Base-by-base conservation (phyloP, 2,888 invertebrate genomes). In the Crocallis elinguaria region DNA sequence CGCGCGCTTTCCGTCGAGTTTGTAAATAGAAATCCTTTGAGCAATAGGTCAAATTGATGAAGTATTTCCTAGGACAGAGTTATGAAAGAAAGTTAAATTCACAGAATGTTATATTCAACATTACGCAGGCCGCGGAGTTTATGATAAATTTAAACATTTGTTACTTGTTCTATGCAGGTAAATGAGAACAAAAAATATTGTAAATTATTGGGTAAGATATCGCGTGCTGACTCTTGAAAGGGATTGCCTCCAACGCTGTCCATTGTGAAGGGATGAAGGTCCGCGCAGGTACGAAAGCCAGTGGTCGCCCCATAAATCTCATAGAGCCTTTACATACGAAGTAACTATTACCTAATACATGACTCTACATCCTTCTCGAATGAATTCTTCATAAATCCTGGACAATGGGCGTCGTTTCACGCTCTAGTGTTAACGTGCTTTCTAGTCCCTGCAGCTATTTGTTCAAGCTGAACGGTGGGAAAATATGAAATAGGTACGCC, bases 201-300 rank as follows among this genome's bases (percentile, higher is more conserved):
- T 50, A n/a, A 51, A 35, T 42, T 36, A 17, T 57, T 33, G 43
- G 41, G 61, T 57, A 50, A 43, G 49, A 35, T 59, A 61, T 68
- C 67, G 70, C 71, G 70, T 75, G 70, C 75, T 66, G 32, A 19
- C 49, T 55, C 55, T 69, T 79, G 80, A 82, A 85, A 81, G 80
- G 79, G 70, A 57, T 69, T 57, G 65, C 66, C 73, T 74, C 70
- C 71, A 69, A 48, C 64, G 75, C 53, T 71, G 60, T 56, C 72
- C 62, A 77, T 82, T 82, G 81, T 82, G 62, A 58, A 50, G 56
- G 53, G 58, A 62, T 72, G 70, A 70, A 75, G 77, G 78, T 75
- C 73, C 49, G 66, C 71, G 77, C 85, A 84, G 86, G 85, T 84
- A 81, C 55, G 63, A 67, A 38, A 68, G 69, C 65, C 65, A 69